Evolutionary conservation across 2,797 vertebrate genomes (phyloP).

Genomic region (Buphagus erythrorhynchus): DNA sequence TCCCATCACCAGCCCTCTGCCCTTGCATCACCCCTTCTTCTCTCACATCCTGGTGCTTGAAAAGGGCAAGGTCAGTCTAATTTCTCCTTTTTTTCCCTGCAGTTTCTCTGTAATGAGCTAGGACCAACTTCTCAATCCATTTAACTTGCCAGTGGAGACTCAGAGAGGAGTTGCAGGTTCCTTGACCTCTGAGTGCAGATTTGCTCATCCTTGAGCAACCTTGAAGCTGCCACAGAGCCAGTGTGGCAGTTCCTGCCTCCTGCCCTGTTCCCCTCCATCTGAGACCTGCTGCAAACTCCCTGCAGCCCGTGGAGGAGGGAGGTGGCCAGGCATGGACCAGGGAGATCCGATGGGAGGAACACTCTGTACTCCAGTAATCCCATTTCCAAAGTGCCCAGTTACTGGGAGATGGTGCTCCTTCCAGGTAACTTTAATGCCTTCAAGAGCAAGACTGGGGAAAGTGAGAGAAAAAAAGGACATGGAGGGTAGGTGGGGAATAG

Average conservation of each 20-base stretch:
- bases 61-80: not conserved
- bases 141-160: accelerated
- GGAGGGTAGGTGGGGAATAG: not conserved
- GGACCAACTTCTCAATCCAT: not conserved
- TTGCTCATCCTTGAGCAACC: not conserved
- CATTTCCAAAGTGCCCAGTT: not conserved
- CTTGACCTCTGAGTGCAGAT: not conserved
- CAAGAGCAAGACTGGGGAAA: not conserved
- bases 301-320: not conserved
- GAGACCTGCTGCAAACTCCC: not conserved
- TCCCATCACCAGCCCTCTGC: not conserved
- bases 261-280: not conserved
- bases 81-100: not conserved
- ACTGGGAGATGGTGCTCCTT: not conserved
- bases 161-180: not conserved
- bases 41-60: not conserved
- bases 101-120: not conserved
- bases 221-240: not conserved
- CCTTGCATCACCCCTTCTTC: not conserved
- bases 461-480: not conserved
- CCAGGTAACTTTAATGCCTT: not conserved
- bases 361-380: accelerated
- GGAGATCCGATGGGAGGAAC: not conserved
- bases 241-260: not conserved
- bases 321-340: not conserved